Conservation (phyloP, 1,140 invertebrate genomes). For the Dendrolimus punctatus region DNA sequence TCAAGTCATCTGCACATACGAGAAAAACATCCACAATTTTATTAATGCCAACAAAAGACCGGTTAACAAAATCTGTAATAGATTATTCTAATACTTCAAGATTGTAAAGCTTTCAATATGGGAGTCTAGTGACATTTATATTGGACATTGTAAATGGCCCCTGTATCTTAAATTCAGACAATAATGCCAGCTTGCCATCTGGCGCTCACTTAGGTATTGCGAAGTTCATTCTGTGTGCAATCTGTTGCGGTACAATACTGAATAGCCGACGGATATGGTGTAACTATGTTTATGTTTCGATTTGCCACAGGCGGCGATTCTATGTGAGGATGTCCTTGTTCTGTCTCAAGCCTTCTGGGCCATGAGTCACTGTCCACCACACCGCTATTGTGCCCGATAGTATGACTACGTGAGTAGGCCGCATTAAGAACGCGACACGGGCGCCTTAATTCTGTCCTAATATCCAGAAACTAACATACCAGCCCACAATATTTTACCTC, state of each 20-base stretch:
- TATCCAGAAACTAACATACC: not conserved
- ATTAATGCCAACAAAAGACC: too few species aligned
- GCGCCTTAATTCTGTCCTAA: not conserved
- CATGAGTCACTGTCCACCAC: conserved; percentile 38
- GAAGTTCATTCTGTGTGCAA: conserved; percentile 60
- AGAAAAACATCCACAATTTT: too few species aligned
- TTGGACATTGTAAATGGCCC: too few species aligned
- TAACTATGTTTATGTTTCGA: conserved; percentile 64
- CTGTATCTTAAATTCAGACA: not conserved
- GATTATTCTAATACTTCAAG: too few species aligned
- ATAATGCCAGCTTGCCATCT: conserved; percentile 55
- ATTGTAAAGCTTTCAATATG: too few species aligned
- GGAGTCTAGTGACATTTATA: too few species aligned
- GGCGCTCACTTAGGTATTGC: conserved; percentile 46
- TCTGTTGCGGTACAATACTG: conserved; percentile 65
- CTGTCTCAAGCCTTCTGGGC: conserved; percentile 32
- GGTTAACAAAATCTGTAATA: too few species aligned
- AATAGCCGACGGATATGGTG: conserved; percentile 61
- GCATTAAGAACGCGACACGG: not conserved
- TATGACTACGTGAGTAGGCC: conserved; percentile 31
- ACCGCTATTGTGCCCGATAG: conserved; percentile 41
- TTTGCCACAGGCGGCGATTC: conserved; percentile 40
- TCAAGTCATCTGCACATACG: conserved; percentile 73
- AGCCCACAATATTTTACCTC: too few species aligned
- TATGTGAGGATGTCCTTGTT: conserved; percentile 57